Conservation (phyloP, 2,888 invertebrate genomes). For the Nudaria mundana region DNA sequence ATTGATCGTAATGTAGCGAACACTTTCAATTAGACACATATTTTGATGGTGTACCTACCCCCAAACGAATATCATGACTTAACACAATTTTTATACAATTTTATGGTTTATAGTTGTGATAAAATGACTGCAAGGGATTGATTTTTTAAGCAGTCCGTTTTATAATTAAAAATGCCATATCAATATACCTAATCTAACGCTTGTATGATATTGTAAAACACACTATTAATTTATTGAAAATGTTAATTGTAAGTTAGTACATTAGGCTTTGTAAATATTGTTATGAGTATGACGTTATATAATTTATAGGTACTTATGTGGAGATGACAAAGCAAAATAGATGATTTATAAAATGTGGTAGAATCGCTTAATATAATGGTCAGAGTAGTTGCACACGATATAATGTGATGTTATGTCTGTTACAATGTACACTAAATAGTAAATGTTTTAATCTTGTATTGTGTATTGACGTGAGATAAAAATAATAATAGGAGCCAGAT, state of each 20-base stretch:
- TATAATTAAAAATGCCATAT: conserved; percentile 72
- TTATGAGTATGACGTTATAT: conserved; percentile 73
- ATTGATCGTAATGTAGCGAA: conserved; percentile 12
- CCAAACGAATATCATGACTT: no score
- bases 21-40: conserved; percentile 4
- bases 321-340: conserved; percentile 63
- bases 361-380: conserved; percentile 59
- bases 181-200: conserved; percentile 70
- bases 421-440: conserved; percentile 64
- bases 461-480: conserved; percentile 67
- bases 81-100: conserved; percentile 19
- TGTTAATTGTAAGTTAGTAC: conserved; percentile 79
- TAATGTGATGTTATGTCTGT: conserved; percentile 57
- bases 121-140: conserved; percentile 59
- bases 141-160: conserved; percentile 64
- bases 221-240: conserved; percentile 74
- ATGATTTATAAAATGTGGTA: conserved; percentile 71
- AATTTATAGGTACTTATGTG: conserved; percentile 76
- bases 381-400: conserved; percentile 67
- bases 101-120: conserved; percentile 41
- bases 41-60: conserved; percentile 10
- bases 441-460: conserved; percentile 72
- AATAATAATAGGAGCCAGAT: conserved; percentile 36
- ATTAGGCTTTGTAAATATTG: conserved; percentile 81
- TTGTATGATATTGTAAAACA: conserved; percentile 79